Evolutionary conservation across 2,888 invertebrate genomes (phyloP), one percentile per base, ranked within the genome.

Genomic region (Protophormia terraenovae): DNA sequence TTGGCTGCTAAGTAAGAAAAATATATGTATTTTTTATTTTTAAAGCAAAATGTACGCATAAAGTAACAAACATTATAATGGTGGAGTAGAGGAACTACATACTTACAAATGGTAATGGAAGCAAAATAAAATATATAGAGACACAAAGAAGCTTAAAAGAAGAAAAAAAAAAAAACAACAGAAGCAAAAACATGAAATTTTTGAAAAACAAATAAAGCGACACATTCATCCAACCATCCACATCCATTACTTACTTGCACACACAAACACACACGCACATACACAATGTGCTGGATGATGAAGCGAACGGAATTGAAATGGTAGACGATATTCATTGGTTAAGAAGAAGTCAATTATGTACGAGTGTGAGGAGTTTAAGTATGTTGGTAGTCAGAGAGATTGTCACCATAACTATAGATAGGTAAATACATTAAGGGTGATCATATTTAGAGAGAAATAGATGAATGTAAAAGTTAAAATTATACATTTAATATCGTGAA

Each of bases 271-370:
- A 66, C 58, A 71, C 24, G 29, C 19, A 45, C n/a, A 53, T 50
- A 47, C 47, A 24, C n/a, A n/a, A n/a, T 53, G 75, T n/a, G n/a
- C n/a, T n/a, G n/a, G n/a, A n/a, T n/a, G 8, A 45, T 66, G 19
- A 72, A 66, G 24, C 72, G 62, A 41, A 78, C 67, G 72, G 75
- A 78, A 79, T 53, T 79, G 85, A 75, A 85, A 69, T 71, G 82
- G 78, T 75, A 85, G 85, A 82, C 85, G 85, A 53, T 71, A 85
- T 69, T 78, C 82, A 85, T 85, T 85, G 85, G 85, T 78, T 85
- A 78, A 75, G 55, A 75, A 64, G 82, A 73, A 80, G 69, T 69
- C 14, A 50, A 22, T 60, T 69, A 50, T 69, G 69, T 60, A 22
- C 19, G 29, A 24, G 19, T 58, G 53, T 22, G 14, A 12, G 19